Base-by-base conservation (phyloP, 2,888 invertebrate species). In the Rhogogaster chlorosoma region DNA sequence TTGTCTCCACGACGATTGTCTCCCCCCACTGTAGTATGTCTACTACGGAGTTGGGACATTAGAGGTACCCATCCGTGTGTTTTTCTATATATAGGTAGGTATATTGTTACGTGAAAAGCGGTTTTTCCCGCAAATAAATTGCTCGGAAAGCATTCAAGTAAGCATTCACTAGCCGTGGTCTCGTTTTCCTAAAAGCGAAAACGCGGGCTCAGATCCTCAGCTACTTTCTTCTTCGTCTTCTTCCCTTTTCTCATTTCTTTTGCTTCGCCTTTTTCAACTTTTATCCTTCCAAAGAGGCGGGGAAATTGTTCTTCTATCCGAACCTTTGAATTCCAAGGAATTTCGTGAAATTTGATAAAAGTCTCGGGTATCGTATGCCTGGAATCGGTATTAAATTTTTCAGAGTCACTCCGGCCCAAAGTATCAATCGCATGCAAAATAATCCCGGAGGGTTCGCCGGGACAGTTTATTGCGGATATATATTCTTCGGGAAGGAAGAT, bases 101-200 rank as follows among this genome's bases (percentile, higher is more conserved):
- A 61, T 61, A 61, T 61, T 61, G 61, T 61, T 61, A 61, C 61
- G 61, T 61, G 67, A 42, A 42, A 73, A 73, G 22, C 82, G 83
- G 73, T 53, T 64, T 84, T 87, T 36, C 32, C 45, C 61, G 84
- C 73, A 75, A 87, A 85, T 88, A 89, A 89, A 89, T 90, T 88
- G 88, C 84, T 84, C 84, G 88, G 87, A 88, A 67, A 87, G 87
- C 85, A 85, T 86, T 88, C 85, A 84, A 85, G 87, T 88, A 32
- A 42, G 38, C 71, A 88, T 88, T 88, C 88, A 87, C 84, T 83
- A 53, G 80, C 32, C 26, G 3, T 22, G 77, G 18, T 77, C 77
- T 77, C 45, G 53, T 77, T 77, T 53, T 77, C 49, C 29, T 53
- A 42, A 73, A 22, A 45, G 45, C 42, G 42, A 73, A 45, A 36